Evolutionary conservation across 2,888 invertebrate species (phyloP).

Genomic region (Orchestes rusci): DNA sequence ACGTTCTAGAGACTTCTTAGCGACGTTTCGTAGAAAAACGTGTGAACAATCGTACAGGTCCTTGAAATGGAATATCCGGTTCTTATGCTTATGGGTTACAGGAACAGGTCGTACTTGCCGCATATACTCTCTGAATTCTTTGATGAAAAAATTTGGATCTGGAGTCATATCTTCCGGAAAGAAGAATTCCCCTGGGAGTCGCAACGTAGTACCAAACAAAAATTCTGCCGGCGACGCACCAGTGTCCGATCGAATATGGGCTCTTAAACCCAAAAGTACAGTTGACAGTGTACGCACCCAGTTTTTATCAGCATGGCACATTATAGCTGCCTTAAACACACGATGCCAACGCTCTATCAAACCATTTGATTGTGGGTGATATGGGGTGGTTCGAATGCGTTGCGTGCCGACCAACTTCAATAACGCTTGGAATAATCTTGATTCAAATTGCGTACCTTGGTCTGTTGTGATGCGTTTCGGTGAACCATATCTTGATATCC

Average conservation of each 20-base stretch:
- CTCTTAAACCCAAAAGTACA: conserved; percentile 7
- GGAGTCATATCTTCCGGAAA: conserved; percentile 9
- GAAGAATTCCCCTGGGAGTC: conserved; percentile 10
- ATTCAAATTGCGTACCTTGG: conserved; percentile 24
- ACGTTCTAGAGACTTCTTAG: neutral
- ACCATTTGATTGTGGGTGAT: conserved; percentile 3
- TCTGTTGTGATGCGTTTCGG: conserved; percentile 34
- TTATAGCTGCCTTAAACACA: conserved; percentile 3
- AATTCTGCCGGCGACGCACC: conserved; percentile 12
- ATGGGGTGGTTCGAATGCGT: neutral
- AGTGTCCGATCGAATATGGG: conserved; percentile 8
- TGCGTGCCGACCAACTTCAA: neutral
- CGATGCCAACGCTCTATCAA: conserved; percentile 3
- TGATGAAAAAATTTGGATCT: conserved; percentile 8
- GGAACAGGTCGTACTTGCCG: conserved; percentile 8
- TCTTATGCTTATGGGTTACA: conserved; percentile 7
- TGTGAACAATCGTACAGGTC: conserved; percentile 9
- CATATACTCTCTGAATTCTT: conserved; percentile 9
- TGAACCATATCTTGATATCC: conserved; percentile 35
- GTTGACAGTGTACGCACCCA: conserved; percentile 7
- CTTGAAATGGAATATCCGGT: conserved; percentile 10
- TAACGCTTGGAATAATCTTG: conserved; percentile 4
- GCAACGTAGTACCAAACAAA: conserved; percentile 9
- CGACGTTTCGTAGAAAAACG: neutral
- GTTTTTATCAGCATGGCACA: conserved; percentile 8